Conservation (phyloP, 2,113 vertebrate species). For the Arvicanthis niloticus region DNA sequence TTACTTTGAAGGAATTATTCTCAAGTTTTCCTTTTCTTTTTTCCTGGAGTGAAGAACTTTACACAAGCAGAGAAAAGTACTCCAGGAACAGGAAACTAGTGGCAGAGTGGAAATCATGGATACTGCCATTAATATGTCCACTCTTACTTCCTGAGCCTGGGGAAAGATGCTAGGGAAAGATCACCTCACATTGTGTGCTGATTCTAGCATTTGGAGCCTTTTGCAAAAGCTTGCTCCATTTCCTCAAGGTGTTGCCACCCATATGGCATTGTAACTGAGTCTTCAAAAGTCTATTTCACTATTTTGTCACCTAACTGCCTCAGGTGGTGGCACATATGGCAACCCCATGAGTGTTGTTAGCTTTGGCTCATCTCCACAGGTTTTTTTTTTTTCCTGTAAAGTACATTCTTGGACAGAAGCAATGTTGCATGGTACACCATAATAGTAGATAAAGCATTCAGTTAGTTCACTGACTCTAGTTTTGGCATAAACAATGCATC, state of each 20-base stretch:
- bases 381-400: neutral
- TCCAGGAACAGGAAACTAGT: neutral
- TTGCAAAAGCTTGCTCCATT: neutral
- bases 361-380: neutral
- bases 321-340: too few species aligned
- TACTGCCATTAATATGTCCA: neutral
- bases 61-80: neutral
- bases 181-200: too few species aligned
- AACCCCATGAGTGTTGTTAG: neutral
- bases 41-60: neutral
- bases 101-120: too few species aligned
- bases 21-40: neutral
- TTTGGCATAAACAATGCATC: neutral
- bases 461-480: neutral
- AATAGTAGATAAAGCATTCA: neutral
- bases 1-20: neutral
- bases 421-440: neutral
- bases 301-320: neutral
- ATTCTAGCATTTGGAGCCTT: neutral
- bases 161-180: neutral
- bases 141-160: neutral
- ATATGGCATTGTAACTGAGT: neutral
- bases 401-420: neutral
- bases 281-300: neutral
- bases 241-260: neutral